Evolutionary conservation across 2,113 vertebrate genomes (phyloP).

Genomic region (Motacilla alba): DNA sequence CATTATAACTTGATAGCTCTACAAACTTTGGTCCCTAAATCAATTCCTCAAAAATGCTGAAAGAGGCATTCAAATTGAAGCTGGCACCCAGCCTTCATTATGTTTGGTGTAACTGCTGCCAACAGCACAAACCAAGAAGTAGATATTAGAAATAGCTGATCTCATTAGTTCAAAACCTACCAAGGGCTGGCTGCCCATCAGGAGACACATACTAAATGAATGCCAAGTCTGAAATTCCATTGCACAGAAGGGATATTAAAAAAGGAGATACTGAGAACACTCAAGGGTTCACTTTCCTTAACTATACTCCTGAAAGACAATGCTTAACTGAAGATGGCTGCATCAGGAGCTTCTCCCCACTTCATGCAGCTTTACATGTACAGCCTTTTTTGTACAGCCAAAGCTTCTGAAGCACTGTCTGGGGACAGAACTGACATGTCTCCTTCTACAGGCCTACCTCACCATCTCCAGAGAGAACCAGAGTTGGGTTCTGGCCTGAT

Average conservation of each 20-base stretch:
- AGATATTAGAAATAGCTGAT: constrained; percentile 39
- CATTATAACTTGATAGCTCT: neutral
- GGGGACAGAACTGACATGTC: neutral
- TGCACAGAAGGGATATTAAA: neutral
- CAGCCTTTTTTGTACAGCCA: neutral
- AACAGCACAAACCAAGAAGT: constrained; percentile 31
- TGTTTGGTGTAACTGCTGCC: neutral
- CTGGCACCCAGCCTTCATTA: constrained; percentile 11
- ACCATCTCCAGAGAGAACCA: neutral
- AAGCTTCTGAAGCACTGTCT: neutral
- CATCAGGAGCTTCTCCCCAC: neutral
- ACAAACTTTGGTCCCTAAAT: neutral
- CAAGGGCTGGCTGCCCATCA: constrained; percentile 33
- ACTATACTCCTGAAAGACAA: neutral
- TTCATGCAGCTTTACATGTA: neutral
- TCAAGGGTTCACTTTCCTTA: neutral
- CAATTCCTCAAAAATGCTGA: neutral
- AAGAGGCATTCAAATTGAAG: neutral
- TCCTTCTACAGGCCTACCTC: neutral
- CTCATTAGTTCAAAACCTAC: constrained; percentile 27
- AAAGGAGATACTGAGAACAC: neutral
- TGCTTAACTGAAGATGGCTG: neutral
- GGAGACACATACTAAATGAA: neutral
- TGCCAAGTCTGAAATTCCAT: constrained; percentile 23
- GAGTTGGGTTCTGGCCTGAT: neutral